These are phyloP conservation scores for Halocynthia roretzi DNA, from an alignment of 23 tunicate genomes.

Conservation along the genomic window DNA sequence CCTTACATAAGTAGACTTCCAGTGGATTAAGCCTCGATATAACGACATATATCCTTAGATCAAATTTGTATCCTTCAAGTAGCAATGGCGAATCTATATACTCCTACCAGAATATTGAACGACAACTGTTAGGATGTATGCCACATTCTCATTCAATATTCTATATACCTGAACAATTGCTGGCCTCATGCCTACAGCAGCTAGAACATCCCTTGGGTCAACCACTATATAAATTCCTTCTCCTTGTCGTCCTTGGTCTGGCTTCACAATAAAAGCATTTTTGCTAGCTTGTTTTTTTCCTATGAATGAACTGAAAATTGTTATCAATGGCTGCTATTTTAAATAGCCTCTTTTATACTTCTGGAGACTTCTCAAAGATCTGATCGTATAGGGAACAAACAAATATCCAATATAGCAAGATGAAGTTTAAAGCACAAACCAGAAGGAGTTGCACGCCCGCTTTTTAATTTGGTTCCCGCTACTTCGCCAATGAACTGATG, in stretches of 20 bases:
- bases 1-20: constrained; percentile 89
- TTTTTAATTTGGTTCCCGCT: neutral
- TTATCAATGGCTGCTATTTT: neutral
- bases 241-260: constrained; percentile 85
- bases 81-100: constrained; percentile 77
- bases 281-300: neutral
- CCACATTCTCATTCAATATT: too few species aligned
- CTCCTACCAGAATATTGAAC: constrained; percentile 25
- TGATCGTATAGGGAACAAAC: too few species aligned
- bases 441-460: neutral
- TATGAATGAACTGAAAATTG: too few species aligned
- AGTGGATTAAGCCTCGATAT: constrained; percentile 72
- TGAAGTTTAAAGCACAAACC: neutral
- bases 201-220: constrained; percentile 73
- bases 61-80: constrained; percentile 82
- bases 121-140: too few species aligned
- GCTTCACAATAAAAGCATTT: constrained; percentile 62
- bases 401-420: too few species aligned
- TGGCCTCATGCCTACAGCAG: constrained; percentile 35
- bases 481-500: constrained; percentile 85
- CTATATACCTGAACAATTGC: constrained; percentile 67
- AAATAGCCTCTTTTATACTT: neutral
- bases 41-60: constrained; percentile 75
- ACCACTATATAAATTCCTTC: constrained; percentile 82
- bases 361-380: too few species aligned